Base-by-base conservation (phyloP, 1,140 invertebrate species). In the Solenopsis invicta region DNA sequence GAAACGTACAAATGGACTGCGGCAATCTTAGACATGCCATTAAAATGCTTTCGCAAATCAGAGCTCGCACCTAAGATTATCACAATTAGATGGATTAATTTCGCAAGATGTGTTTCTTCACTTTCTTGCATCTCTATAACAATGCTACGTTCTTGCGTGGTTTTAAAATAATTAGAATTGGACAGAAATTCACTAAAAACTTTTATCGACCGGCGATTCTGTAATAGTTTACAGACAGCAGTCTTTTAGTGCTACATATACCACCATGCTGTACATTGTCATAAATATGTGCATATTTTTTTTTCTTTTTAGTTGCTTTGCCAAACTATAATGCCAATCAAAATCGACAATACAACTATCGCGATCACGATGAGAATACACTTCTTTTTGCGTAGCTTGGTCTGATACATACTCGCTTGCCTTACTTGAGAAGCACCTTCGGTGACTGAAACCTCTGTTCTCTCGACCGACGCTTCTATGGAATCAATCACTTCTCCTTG, bases 401-500 rank as follows among this genome's bases (percentile, higher is more conserved):
- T 98, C 97, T 98, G 98, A 94, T 98, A 99, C 54, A 96, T 97
- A 84, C 97, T 96, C 24, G 99, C 99, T 95, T 98, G 97, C 86
- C 96, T 95, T 34, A 99, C 95, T 93, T 99, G 97, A 76, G 97
- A 96, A 2, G 97, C 96, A 13, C 98, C 99, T 93, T 98, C 96
- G 78, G 97, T 96, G 0, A 99, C 98, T 92, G 98, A 97, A 72
- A 98, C 97, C 85, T 97, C 96, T n/a, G 99, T 97, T 92, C 96
- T 96, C 95, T 99, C 99, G 59, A 99, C 98, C 93, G 97, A 98
- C 1, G 99, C 98, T 96, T 99, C 99, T 93, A 99, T 99, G 50
- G 98, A 99, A 94, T 99, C 99, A 77, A 99, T 97, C 5, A 98
- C 97, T 91, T 99, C 97, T n/a, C 99, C 99, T 95, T 99, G 99